Base-by-base conservation (phyloP, 2,888 invertebrate species). In the Agrilus cyanescens region DNA sequence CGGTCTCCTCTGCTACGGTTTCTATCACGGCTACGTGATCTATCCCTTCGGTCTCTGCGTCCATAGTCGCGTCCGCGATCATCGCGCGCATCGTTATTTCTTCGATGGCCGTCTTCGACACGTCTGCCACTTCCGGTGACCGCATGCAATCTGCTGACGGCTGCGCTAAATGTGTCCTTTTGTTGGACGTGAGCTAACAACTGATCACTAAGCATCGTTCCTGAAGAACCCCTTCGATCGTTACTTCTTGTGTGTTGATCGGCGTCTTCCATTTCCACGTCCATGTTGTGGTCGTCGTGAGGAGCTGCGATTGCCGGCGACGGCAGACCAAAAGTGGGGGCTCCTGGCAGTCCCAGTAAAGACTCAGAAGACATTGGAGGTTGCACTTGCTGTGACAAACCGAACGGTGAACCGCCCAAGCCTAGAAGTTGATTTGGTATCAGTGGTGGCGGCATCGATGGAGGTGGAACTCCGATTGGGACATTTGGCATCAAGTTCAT, bases 241-340 rank as follows among this genome's bases (percentile, higher is more conserved):
- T 53, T 65, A 35, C 52, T 59, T 47, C 61, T 56, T 29, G 10
- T 25, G 25, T 25, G 25, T 4, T 25, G 25, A 4, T 62, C 61
- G n/a, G 70, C 78, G 48, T 78, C 75, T 44, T 79, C 80, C 62
- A 80, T 78, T 61, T 86, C 86, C 33, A 86, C 73, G 50, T 86
- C 86, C 85, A 86, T 86, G 41, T 54, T 25, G 40, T 82, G 82
- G 56, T 85, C 85, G 41, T 82, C 82, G 38, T 72, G 66, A 38
- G 61, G 61, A 12, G 65, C 63, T 3, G 67, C 66, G 1, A 69
- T 63, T 35, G 66, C 63, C 20, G 67, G 65, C 45, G 67, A 68
- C 10, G 67, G 61, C 57, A 71, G 62, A 46, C 64, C 68, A 68
- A 57, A 66, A 59, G 69, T 47, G 15, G 57, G 57, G 38, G 60